phyloP scores from a whole-genome alignment of 2,888 invertebrate species.

The Calliopum simillimum region DNA sequence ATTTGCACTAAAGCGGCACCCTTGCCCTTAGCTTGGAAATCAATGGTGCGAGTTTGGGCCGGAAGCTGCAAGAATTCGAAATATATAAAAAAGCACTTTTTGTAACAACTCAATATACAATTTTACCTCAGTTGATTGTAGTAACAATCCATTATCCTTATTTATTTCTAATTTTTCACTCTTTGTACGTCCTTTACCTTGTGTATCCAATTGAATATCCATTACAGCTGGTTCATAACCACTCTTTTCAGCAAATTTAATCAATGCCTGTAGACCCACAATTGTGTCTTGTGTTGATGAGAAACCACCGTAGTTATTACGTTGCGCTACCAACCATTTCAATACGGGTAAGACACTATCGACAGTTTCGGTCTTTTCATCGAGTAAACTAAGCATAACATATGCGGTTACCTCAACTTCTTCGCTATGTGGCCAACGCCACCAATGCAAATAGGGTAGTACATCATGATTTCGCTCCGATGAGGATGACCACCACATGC shows the following conservation, averaged over 20 bases:
- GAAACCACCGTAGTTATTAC: slow-evolving; percentile 79
- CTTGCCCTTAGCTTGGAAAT: slow-evolving; percentile 81
- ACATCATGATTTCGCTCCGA: slow-evolving; percentile 60
- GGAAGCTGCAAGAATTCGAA: slow-evolving; percentile 51
- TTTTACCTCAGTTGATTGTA: slow-evolving; percentile 80
- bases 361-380: slow-evolving; percentile 52
- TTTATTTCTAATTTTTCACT: slow-evolving; percentile 73
- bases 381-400: slow-evolving; percentile 58
- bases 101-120: not conserved
- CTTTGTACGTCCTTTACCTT: slow-evolving; percentile 60
- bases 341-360: slow-evolving; percentile 69
- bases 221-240: slow-evolving; percentile 69
- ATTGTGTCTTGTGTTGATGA: slow-evolving; percentile 83
- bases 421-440: slow-evolving; percentile 66
- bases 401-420: slow-evolving; percentile 62
- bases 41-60: slow-evolving; percentile 72
- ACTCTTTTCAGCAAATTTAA: slow-evolving; percentile 68
- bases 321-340: slow-evolving; percentile 80
- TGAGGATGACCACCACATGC: slow-evolving; percentile 85
- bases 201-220: slow-evolving; percentile 71
- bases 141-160: slow-evolving; percentile 81
- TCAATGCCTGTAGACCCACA: slow-evolving; percentile 77
- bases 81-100: not conserved
- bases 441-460: slow-evolving; percentile 50
- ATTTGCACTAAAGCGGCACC: slow-evolving; percentile 85